Percentiles rank a stretch among this genome's conserved stretches.
These are phyloP conservation scores for Drosophila hamatofila DNA, from an alignment of 2,888 invertebrate genomes.

Conservation along the genomic window DNA sequence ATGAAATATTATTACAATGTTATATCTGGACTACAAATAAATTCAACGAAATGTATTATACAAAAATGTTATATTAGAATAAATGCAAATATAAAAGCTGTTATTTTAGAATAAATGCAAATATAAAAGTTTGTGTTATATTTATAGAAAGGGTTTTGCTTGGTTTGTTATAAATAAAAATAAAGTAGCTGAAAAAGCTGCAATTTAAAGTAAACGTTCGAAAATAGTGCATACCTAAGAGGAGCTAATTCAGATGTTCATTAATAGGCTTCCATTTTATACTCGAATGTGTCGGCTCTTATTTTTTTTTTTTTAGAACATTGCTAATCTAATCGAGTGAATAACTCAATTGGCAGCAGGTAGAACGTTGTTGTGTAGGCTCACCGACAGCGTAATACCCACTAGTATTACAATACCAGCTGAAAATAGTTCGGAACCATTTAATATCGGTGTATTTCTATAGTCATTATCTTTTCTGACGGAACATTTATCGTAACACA, in stretches of 20 bases:
- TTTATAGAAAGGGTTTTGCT: not conserved
- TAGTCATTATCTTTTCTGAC: not conserved
- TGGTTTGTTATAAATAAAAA: not conserved
- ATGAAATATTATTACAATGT: too few relatives aligned
- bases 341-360: not conserved
- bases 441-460: not conserved
- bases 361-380: not conserved
- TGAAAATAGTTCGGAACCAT: not conserved
- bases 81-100: too few relatives aligned
- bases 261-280: not conserved
- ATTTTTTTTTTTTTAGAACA: not conserved
- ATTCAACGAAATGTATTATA: too few relatives aligned
- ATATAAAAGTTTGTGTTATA: not conserved
- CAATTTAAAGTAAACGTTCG: not conserved
- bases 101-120: too few relatives aligned
- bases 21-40: too few relatives aligned
- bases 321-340: constrained; percentile 9
- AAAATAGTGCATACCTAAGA: not conserved
- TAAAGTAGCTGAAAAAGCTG: not conserved
- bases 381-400: not conserved
- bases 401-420: not conserved
- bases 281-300: not conserved
- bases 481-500: not conserved
- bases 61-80: too few relatives aligned
- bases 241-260: too few relatives aligned